phyloP scores from a whole-genome alignment of 1,140 invertebrate genomes.

The Lineus longissimus region DNA sequence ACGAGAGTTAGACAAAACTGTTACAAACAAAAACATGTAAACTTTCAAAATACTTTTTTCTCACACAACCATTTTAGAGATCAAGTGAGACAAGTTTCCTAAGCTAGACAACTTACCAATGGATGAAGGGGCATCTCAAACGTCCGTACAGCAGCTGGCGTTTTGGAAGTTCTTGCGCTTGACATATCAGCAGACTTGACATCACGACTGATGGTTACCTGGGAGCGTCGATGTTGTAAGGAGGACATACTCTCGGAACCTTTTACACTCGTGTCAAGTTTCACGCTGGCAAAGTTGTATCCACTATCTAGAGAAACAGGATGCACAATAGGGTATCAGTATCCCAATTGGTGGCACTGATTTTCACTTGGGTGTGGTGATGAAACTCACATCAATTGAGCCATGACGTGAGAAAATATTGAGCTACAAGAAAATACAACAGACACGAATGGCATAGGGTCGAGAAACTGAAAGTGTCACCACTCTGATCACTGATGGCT shows the following conservation, averaged over 20 bases:
- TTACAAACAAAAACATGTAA: too few relatives aligned
- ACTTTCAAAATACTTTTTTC: neutral
- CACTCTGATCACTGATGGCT: too few relatives aligned
- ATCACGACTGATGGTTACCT: neutral
- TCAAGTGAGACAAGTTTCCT: neutral
- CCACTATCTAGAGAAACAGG: neutral
- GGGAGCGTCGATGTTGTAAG: neutral
- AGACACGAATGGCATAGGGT: too few relatives aligned
- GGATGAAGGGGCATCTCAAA: constrained; percentile 46
- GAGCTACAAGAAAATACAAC: too few relatives aligned
- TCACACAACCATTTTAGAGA: neutral
- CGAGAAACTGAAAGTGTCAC: too few relatives aligned
- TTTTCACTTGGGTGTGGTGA: too few relatives aligned
- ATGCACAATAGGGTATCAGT: too few relatives aligned
- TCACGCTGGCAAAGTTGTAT: constrained; percentile 27
- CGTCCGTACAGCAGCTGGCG: constrained; percentile 40
- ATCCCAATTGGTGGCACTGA: too few relatives aligned
- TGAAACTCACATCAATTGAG: too few relatives aligned
- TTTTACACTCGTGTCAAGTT: constrained; percentile 25
- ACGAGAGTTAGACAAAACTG: too few relatives aligned
- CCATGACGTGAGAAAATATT: too few relatives aligned
- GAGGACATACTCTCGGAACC: constrained; percentile 12
- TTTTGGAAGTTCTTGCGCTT: constrained; percentile 25
- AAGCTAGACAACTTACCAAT: constrained; percentile 25
- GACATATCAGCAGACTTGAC: neutral